Evolutionary conservation across 2,797 vertebrate genomes (phyloP).

Genomic region (Tragelaphus oryx): DNA sequence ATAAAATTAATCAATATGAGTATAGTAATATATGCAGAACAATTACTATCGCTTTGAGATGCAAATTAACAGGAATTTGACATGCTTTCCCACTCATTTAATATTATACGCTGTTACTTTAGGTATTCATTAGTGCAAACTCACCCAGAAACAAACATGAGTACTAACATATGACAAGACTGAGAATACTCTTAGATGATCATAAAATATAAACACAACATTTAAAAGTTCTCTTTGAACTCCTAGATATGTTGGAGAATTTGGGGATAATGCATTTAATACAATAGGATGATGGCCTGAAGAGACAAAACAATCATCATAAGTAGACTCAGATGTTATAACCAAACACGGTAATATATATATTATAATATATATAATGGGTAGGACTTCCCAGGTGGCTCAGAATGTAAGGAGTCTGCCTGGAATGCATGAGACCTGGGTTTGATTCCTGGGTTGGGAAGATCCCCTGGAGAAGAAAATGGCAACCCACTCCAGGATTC

Average conservation of each 20-base stretch:
- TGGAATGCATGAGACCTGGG: background rate
- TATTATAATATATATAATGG: background rate
- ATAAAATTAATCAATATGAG: background rate
- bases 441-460: background rate
- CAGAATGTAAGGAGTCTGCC: background rate
- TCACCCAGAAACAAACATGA: background rate
- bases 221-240: background rate
- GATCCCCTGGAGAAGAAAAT: background rate
- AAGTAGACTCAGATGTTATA: background rate
- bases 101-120: background rate
- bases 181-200: background rate
- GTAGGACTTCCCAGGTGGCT: background rate
- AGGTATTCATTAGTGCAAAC: background rate
- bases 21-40: background rate
- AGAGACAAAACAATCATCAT: background rate
- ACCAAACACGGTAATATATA: background rate
- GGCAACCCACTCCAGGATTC: background rate
- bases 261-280: background rate
- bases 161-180: background rate
- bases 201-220: background rate
- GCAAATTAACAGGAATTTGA: background rate
- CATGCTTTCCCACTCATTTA: background rate
- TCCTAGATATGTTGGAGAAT: background rate
- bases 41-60: background rate
- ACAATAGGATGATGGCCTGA: background rate